These are phyloP conservation scores for Globodera ellingtonae DNA, from an alignment of 1,140 invertebrate species.

Conservation along the genomic window DNA sequence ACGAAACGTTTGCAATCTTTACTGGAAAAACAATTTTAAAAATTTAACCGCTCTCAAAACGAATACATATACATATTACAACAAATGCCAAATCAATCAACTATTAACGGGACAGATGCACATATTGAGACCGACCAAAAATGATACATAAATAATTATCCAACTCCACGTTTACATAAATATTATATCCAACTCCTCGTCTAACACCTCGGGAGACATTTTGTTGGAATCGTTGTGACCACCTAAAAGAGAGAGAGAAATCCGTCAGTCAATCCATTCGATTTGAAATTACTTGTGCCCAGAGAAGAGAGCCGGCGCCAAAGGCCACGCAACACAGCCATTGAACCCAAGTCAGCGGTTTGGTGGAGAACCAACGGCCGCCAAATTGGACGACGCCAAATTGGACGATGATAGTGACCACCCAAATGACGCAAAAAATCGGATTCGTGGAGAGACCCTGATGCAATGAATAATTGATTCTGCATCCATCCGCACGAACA, in stretches of 20 bases:
- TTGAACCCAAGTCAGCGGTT: slow-evolving; percentile 83
- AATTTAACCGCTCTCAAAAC: too few species aligned
- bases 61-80: too few species aligned
- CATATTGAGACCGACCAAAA: too few species aligned
- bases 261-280: slow-evolving; percentile 7
- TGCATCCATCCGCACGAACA: not conserved
- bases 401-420: slow-evolving; percentile 86
- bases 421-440: slow-evolving; percentile 96
- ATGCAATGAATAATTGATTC: not conserved
- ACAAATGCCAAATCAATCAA: too few species aligned
- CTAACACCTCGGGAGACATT: slow-evolving; percentile 69
- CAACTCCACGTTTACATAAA: slow-evolving; percentile 42
- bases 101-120: too few species aligned
- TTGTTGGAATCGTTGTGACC: slow-evolving; percentile 88
- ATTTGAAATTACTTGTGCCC: slow-evolving; percentile 77
- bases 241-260: slow-evolving; percentile 33
- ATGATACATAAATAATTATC: not conserved
- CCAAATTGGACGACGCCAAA: slow-evolving; percentile 94
- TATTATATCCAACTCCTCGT: slow-evolving; percentile 53
- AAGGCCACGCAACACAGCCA: slow-evolving; percentile 99
- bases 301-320: slow-evolving; percentile 87
- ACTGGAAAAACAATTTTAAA: too few species aligned
- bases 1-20: too few species aligned
- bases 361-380: slow-evolving; percentile 91
- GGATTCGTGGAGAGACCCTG: slow-evolving; percentile 92